A percentile compares a stretch with the other conserved stretches of the same genome.
Conservation (phyloP, 2,797 vertebrate species). For the Halcyon badia region DNA sequence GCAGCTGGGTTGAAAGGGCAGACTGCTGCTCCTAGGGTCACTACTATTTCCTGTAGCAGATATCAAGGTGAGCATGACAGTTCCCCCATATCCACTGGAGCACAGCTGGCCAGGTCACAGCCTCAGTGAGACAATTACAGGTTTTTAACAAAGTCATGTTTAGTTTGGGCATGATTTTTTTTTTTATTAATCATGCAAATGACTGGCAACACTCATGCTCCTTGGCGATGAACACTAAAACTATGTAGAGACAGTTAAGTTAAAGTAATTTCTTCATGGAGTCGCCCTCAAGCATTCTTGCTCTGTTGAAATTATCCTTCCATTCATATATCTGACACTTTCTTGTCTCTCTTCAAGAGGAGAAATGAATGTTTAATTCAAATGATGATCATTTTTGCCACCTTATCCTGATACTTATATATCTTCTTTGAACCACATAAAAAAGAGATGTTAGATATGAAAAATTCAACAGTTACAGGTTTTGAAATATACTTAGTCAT, state of each 20-base stretch:
- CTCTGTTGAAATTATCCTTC: background rate
- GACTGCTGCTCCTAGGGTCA: background rate
- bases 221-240: background rate
- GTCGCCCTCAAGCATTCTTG: background rate
- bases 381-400: background rate
- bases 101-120: background rate
- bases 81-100: background rate
- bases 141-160: background rate
- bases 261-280: background rate
- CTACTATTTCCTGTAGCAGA: rapidly evolving
- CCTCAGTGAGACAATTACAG: background rate
- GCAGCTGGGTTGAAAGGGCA: background rate
- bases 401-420: background rate
- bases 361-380: background rate
- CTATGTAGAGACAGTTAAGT: background rate
- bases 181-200: background rate
- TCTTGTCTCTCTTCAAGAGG: background rate
- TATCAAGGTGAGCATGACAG: rapidly evolving
- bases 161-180: background rate
- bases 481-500: background rate
- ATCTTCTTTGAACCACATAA: background rate
- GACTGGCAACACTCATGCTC: background rate
- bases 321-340: background rate
- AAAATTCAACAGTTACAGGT: background rate
- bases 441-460: background rate